Base-by-base conservation (phyloP, 2,113 vertebrate genomes). In the Oplegnathus fasciatus region DNA sequence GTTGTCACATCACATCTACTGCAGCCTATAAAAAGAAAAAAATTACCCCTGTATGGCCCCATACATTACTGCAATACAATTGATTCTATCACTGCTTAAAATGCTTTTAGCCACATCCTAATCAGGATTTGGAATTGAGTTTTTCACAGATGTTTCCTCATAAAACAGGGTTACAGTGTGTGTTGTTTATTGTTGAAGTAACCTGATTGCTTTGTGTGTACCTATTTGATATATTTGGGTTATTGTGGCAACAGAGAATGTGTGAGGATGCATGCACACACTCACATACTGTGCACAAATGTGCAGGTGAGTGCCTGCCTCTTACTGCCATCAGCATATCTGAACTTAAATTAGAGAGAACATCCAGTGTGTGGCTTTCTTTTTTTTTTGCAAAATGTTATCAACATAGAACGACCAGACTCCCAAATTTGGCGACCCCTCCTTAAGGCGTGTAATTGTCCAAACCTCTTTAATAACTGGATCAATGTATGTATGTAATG, bases 181-280 rank as follows among this genome's bases (percentile, higher is more conserved):
- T 37, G 34, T 15, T 67, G 40, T 78, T 81, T 37, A 66, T 54
- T 34, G 50, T 24, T 71, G 9, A 46, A 76, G 24, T 54, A 67
- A 22, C 14, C 34, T 42, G 22, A 60, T 65, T 58, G 20, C 44
- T 66, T 70, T 87, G 40, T 48, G 34, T 65, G 17, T 54, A 52
- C 34, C 55, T 79, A 82, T 42, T 48, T 64, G 24, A 77, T 73
- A 73, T n/a, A 13, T 60, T 18, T 50, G 20, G 30, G 11, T 26
- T 24, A 42, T 32, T 6, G 48, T 55, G 40, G 14, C 22, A 66
- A 62, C 28, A 28, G 57, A 37, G 5, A 82, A 58, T 73, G 6
- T 37, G n/a, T 30, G 26, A 13, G 28, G 15, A 26, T 74, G 10
- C 65, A 64, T 42, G 15, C 42, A 26, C 52, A 40, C 10, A 18